Conservation (phyloP, 2,113 vertebrate species). For the Dasyurus viverrinus region DNA sequence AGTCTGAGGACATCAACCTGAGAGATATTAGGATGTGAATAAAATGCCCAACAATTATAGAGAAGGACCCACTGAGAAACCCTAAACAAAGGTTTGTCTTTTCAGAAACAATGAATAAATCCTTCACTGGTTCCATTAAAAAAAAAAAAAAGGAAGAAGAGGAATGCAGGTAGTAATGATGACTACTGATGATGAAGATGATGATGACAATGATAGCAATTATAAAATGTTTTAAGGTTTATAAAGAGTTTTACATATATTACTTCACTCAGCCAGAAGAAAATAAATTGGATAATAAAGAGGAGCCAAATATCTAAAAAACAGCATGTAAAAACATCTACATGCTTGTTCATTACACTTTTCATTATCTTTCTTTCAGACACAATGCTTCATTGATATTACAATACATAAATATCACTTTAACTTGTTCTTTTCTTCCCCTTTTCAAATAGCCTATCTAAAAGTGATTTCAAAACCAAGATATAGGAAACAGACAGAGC, state of each 20-base stretch:
- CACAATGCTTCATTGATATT: accelerated
- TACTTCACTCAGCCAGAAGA: neutral
- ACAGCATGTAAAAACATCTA: neutral
- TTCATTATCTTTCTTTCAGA: neutral
- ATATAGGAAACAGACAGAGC: neutral
- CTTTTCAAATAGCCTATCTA: neutral
- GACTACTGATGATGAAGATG: neutral
- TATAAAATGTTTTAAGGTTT: neutral
- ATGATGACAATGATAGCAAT: neutral
- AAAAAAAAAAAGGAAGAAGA: too few relatives aligned
- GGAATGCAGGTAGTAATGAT: too few relatives aligned
- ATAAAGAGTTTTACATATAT: neutral
- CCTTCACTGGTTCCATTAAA: neutral
- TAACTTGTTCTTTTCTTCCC: neutral
- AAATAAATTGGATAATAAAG: accelerated
- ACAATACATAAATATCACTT: neutral
- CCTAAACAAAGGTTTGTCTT: constrained; percentile 48
- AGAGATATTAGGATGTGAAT: constrained; percentile 44
- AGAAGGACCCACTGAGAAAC: constrained; percentile 31
- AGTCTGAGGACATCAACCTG: constrained; percentile 29
- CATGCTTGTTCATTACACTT: neutral
- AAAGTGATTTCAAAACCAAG: neutral
- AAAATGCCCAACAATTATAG: constrained; percentile 24
- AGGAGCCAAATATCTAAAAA: neutral
- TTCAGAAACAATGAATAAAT: neutral